A percentile compares a stretch with the other conserved stretches of the same genome.
phyloP scores from a whole-genome alignment of 2,113 vertebrate species.

The Mystacornis crossleyi region DNA sequence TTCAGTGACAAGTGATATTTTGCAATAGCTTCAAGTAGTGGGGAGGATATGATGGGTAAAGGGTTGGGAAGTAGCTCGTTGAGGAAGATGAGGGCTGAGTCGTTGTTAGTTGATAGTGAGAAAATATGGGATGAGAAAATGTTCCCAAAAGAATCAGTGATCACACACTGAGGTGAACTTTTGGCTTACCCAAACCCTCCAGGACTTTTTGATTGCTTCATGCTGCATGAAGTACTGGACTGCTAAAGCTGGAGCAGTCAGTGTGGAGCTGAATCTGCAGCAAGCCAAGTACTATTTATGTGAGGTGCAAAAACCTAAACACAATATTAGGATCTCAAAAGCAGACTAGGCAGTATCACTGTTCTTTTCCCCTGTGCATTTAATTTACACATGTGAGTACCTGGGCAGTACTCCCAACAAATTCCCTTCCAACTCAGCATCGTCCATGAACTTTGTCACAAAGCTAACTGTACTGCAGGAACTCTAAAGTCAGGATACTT shows the following conservation, averaged over 20 bases:
- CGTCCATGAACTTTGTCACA: background rate
- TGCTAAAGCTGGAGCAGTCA: background rate
- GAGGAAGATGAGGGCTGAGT: background rate
- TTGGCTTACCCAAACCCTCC: background rate
- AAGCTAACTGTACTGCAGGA: background rate
- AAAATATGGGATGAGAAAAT: background rate
- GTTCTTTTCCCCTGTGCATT: background rate
- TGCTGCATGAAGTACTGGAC: background rate
- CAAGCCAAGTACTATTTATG: background rate
- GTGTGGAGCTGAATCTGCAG: background rate
- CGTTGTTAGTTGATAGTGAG: background rate
- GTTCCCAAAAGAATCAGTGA: background rate
- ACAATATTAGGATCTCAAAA: background rate
- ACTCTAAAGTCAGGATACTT: background rate
- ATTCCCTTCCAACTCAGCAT: background rate
- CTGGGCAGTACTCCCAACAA: background rate
- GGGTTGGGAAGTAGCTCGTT: background rate
- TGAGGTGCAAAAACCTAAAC: background rate
- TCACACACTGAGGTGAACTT: background rate
- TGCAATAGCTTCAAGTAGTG: background rate
- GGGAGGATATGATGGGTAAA: background rate
- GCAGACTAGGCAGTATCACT: background rate
- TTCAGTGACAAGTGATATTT: background rate
- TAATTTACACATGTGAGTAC: background rate
- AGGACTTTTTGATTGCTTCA: background rate